Evolutionary conservation across 2,888 invertebrate genomes (phyloP).

Genomic region (Stictocephala bisonia): DNA sequence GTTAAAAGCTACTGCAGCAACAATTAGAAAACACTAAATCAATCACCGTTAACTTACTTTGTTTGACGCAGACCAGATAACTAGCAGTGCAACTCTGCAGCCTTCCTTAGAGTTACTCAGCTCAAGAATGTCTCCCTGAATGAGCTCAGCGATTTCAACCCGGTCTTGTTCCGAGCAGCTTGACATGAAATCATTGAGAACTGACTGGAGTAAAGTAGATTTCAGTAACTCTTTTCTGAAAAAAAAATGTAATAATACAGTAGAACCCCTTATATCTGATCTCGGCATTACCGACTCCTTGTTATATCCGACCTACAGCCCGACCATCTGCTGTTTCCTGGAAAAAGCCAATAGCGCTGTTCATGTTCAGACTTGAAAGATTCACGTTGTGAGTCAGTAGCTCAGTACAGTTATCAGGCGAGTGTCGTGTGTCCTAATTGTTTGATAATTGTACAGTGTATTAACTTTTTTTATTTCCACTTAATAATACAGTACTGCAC

Average conservation of each 20-base stretch:
- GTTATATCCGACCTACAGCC: neutral
- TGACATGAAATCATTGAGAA: slow-evolving; percentile 83
- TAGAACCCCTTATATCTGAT: too few species aligned
- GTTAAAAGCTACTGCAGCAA: too few species aligned
- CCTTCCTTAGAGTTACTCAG: slow-evolving; percentile 81
- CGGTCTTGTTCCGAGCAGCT: slow-evolving; percentile 78
- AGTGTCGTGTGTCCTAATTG: too few species aligned
- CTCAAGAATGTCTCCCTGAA: slow-evolving; percentile 45
- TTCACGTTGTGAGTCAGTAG: too few species aligned
- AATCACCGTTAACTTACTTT: slow-evolving; percentile 73
- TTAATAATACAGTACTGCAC: too few species aligned
- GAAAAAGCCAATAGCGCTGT: too few species aligned
- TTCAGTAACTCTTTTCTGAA: slow-evolving; percentile 64
- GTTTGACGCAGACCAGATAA: slow-evolving; percentile 88
- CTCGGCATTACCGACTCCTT: neutral
- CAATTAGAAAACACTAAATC: neutral
- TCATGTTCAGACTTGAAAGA: too few species aligned
- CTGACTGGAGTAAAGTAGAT: slow-evolving; percentile 79
- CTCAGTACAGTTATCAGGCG: too few species aligned
- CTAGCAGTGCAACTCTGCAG: slow-evolving; percentile 81
- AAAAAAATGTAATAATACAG: too few species aligned
- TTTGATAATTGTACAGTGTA: too few species aligned
- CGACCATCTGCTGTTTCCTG: too few species aligned
- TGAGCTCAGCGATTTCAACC: slow-evolving; percentile 70
- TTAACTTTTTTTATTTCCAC: too few species aligned